Percentiles rank a stretch among this genome's conserved stretches.
These are phyloP conservation scores for Petrolisthes cinctipes DNA, from an alignment of 2,888 invertebrate species.

Conservation along the genomic window DNA sequence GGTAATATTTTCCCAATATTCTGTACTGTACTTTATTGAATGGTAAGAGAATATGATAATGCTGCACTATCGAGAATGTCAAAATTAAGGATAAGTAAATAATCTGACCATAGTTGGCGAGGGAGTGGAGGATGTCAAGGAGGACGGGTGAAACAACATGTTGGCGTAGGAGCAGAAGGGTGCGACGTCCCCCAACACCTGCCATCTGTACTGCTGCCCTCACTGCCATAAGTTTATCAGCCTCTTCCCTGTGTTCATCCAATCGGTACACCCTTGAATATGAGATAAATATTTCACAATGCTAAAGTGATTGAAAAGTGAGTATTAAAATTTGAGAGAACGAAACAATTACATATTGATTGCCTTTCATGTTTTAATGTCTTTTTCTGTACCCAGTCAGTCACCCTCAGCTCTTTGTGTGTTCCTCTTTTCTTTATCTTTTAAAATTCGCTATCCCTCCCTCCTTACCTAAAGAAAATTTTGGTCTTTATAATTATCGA, in stretches of 20 bases:
- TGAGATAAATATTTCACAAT: neutral
- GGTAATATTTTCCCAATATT: no score
- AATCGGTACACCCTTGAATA: conserved; percentile 40
- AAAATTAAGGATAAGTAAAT: neutral
- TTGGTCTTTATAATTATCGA: no score
- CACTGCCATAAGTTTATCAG: conserved; percentile 28
- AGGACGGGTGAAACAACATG: conserved; percentile 41
- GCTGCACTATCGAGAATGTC: neutral
- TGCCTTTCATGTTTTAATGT: no score
- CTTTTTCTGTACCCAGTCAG: no score
- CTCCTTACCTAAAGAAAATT: no score
- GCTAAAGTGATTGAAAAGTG: no score
- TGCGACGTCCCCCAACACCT: conserved; percentile 40
- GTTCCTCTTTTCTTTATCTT: no score
- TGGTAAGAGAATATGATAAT: neutral
- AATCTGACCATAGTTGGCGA: conserved; percentile 38
- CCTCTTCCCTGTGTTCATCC: conserved; percentile 48
- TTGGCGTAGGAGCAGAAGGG: conserved; percentile 43
- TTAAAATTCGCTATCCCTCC: no score
- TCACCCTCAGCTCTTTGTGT: no score
- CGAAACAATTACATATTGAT: no score
- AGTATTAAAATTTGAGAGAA: no score
- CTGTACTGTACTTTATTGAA: neutral
- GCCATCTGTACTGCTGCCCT: conserved; percentile 53
- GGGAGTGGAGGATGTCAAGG: conserved; percentile 37